A percentile compares a stretch with the other conserved stretches of the same genome.
phyloP scores from a whole-genome alignment of 1,140 invertebrate genomes.

The Bombus vancouverensis region DNA sequence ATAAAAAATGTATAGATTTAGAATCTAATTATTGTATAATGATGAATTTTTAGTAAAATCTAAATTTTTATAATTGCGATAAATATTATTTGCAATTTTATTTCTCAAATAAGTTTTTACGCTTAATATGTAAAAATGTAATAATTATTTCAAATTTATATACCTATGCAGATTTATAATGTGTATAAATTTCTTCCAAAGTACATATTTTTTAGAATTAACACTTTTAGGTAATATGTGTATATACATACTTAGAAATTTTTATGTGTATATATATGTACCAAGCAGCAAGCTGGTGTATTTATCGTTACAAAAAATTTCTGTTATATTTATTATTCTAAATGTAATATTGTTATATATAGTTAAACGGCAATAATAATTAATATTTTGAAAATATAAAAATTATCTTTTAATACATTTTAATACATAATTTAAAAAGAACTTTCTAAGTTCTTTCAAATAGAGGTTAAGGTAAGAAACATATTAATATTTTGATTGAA shows the following conservation, averaged over 20 bases:
- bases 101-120: background rate
- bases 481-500: background rate
- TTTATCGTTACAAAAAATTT: background rate
- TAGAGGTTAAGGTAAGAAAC: conserved; percentile 6
- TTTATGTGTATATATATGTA: background rate
- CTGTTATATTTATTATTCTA: background rate
- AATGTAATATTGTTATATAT: background rate
- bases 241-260: background rate
- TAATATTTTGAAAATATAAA: background rate
- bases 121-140: background rate
- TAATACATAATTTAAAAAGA: background rate
- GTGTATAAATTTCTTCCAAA: background rate
- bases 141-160: background rate
- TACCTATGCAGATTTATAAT: background rate
- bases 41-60: background rate
- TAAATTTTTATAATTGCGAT: background rate
- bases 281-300: background rate
- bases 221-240: background rate
- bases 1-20: background rate
- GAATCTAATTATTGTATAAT: background rate
- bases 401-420: background rate
- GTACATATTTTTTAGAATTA: background rate
- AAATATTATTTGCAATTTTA: background rate
- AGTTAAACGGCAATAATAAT: background rate
- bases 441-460: no score